Evolutionary conservation across 1,140 invertebrate species (phyloP).

Genomic region (Platorchestia sp.): DNA sequence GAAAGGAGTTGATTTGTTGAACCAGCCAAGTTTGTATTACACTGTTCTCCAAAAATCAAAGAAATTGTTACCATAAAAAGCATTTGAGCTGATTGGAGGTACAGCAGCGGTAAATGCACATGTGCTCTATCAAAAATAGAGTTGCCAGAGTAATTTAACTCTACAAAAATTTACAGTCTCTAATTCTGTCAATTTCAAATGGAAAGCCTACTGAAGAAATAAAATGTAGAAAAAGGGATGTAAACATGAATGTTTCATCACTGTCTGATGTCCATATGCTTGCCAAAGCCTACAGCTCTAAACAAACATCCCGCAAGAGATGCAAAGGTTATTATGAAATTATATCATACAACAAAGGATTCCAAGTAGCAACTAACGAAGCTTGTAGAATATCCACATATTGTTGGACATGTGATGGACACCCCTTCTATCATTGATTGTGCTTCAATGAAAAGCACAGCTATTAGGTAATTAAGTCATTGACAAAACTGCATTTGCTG

Average conservation of each 20-base stretch:
- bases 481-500: too few species aligned
- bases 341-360: neutral
- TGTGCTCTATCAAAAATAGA: slow-evolving; percentile 66
- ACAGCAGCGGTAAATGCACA: slow-evolving; percentile 65
- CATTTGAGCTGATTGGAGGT: slow-evolving; percentile 56
- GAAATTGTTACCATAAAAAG: neutral
- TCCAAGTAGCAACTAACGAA: neutral
- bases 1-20: slow-evolving; percentile 70
- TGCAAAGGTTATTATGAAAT: neutral
- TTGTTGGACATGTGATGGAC: neutral
- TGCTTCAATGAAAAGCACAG: neutral
- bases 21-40: slow-evolving; percentile 60
- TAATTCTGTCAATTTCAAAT: neutral
- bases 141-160: neutral
- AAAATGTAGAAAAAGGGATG: neutral
- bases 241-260: neutral
- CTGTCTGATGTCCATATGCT: neutral
- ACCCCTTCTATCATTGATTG: neutral
- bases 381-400: slow-evolving; percentile 26
- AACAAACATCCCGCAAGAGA: neutral
- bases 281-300: neutral
- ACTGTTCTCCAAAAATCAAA: slow-evolving; percentile 41
- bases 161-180: neutral
- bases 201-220: slow-evolving; percentile 19
- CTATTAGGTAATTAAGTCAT: neutral